Evolutionary conservation across 1,140 invertebrate genomes (phyloP), one percentile per base, ranked within the genome.

Genomic region (Oncopeltus fasciatus): DNA sequence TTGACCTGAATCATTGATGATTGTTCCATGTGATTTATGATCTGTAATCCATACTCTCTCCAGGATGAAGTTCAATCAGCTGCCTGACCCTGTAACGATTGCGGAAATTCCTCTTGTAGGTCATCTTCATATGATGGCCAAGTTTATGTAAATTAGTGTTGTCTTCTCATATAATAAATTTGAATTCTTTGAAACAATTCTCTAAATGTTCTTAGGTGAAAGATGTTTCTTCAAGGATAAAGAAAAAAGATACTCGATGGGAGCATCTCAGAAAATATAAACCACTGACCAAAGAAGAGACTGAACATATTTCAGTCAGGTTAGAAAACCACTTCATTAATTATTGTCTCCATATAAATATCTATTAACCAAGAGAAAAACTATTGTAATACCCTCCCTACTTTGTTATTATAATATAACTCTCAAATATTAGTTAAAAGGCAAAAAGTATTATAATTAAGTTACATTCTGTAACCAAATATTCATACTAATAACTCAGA

Each of bases 181-280:
- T 43, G n/a, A 43, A n/a, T n/a, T n/a, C n/a, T n/a, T n/a, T n/a
- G n/a, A n/a, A n/a, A n/a, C n/a, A n/a, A n/a, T n/a, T n/a, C n/a
- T n/a, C n/a, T n/a, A n/a, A n/a, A n/a, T n/a, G 58, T 64, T 73
- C 74, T 21, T 69, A 85, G 83, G 77, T 86, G 4, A 88, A 88
- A 72, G 83, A 87, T 77, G 84, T 88, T 9, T 82, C 83, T 28
- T 85, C 86, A 0, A 69, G 79, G 1, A 75, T 29, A 27, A 26
- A 33, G 27, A 62, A 57, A 26, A 44, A 33, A 1, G 56, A 38
- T 9, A 57, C 24, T 16, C n/a, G 29, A 31, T 57, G 31, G 31
- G 18, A 57, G 12, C 12, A 21, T 16, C 56, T 53, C 2, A 57
- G 28, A 21, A 26, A 57, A 9, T 57, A 31, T 57, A n/a, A 29